phyloP scores from a whole-genome alignment of 2,888 invertebrate genomes.

The Pyrochroa serraticornis region DNA sequence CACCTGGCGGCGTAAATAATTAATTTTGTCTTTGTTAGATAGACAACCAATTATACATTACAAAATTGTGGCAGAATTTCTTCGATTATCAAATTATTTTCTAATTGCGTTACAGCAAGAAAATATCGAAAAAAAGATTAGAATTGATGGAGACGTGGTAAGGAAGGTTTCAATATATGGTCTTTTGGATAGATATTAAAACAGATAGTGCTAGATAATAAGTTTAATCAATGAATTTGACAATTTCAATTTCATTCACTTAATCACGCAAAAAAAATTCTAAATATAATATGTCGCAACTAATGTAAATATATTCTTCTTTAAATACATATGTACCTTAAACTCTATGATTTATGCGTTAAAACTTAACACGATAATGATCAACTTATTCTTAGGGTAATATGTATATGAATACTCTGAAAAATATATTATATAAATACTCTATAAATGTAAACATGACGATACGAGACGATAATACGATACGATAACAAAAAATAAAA shows the following conservation, averaged over 20 bases:
- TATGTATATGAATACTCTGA: constrained; percentile 57
- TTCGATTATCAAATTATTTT: too few species aligned
- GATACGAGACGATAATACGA: constrained; percentile 19
- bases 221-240: constrained; percentile 37
- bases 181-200: too few species aligned
- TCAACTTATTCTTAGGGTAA: constrained; percentile 48
- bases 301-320: constrained; percentile 24
- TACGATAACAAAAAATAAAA: constrained; percentile 39
- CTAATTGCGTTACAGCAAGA: too few species aligned
- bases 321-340: constrained; percentile 29
- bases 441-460: constrained; percentile 41
- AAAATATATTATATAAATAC: constrained; percentile 51
- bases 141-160: too few species aligned
- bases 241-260: constrained; percentile 27
- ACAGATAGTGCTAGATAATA: constrained; percentile 22
- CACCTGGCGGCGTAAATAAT: too few species aligned
- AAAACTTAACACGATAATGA: constrained; percentile 40
- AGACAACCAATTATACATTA: too few species aligned
- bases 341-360: constrained; percentile 32
- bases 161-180: too few species aligned
- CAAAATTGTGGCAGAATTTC: too few species aligned
- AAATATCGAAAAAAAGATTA: too few species aligned
- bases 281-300: constrained; percentile 20
- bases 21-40: too few species aligned
- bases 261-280: constrained; percentile 15